These are phyloP conservation scores for human DNA, from an alignment of 2,113 vertebrate genomes.

Conservation along the genomic window GRCh38 chr17:40034001-40034500, in stretches of 20 bases:
- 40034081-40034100: not conserved
- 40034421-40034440: not conserved
- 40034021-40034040: not conserved
- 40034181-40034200: not conserved
- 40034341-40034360: not conserved
- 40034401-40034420: not conserved
- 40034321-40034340: not conserved
- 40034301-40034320: not conserved
- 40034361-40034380: not conserved
- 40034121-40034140: not conserved
- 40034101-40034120: not conserved
- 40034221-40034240: not conserved
- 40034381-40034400: conserved; percentile 1
- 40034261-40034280: not conserved
- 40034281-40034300: not conserved
- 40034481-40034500: not conserved
- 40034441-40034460: not conserved
- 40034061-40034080: not conserved
- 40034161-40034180: not conserved
- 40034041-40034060: not conserved
- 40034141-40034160: conserved; percentile 26
- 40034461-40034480: not conserved
- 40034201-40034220: conserved; percentile 35
- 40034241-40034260: not conserved
- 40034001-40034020: not conserved